Evolutionary conservation across 2,113 vertebrate species (phyloP).

Genomic region (Cinclus mexicanus): DNA sequence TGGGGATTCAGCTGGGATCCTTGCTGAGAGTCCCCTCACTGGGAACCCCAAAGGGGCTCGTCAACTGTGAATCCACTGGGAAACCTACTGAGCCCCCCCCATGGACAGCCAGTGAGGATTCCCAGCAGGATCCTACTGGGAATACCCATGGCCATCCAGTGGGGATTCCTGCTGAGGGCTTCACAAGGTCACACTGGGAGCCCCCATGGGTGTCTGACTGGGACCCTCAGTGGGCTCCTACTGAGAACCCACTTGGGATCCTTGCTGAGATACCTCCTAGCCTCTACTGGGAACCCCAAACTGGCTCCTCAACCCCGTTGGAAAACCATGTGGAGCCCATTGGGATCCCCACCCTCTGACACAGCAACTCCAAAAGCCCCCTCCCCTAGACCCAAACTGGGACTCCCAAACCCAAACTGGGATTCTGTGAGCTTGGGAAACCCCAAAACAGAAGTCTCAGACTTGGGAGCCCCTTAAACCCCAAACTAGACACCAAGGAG

Average conservation of each 20-base stretch:
- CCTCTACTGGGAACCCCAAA: not conserved
- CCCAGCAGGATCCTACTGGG: not conserved
- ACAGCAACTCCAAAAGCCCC: not conserved
- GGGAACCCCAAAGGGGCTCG: not conserved
- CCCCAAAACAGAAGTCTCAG: not conserved
- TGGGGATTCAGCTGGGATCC: not conserved
- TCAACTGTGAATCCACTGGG: not conserved
- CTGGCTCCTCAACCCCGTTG: not conserved
- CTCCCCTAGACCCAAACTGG: not conserved
- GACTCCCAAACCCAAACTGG: not conserved
- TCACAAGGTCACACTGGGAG: too few relatives aligned
- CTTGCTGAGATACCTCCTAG: not conserved
- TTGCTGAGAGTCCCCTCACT: not conserved
- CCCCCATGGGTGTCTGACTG: not conserved
- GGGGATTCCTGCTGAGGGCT: not conserved
- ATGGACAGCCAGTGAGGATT: not conserved
- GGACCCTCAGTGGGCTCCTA: not conserved
- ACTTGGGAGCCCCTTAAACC: too few relatives aligned
- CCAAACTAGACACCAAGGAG: too few relatives aligned
- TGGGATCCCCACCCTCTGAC: too few relatives aligned
- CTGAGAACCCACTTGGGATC: not conserved
- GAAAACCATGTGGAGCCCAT: not conserved
- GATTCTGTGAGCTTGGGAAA: not conserved
- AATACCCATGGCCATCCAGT: not conserved
- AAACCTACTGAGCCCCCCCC: accelerated